phyloP scores from a whole-genome alignment of 2,113 vertebrate genomes.

The Tragelaphus strepsiceros region DNA sequence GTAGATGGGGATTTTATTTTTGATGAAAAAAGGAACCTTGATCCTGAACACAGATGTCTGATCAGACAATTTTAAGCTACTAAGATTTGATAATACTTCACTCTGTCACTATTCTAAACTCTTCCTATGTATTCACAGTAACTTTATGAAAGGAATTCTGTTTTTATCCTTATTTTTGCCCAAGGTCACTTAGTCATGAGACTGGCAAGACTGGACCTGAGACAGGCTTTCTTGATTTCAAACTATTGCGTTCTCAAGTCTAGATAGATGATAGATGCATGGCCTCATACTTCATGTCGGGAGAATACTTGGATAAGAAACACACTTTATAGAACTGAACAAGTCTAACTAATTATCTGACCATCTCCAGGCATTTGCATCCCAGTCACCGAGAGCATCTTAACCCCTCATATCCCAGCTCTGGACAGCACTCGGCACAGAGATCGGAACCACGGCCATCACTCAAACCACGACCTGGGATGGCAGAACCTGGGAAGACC shows the following conservation, averaged over 20 bases:
- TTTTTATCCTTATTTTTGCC: neutral
- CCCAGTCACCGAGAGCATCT: conserved; percentile 89
- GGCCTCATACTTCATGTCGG: neutral
- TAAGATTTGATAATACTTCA: neutral
- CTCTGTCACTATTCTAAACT: neutral
- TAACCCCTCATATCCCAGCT: conserved; percentile 90
- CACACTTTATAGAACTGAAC: neutral
- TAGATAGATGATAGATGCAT: neutral
- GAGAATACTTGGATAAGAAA: neutral
- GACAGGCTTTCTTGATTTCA: too few relatives aligned
- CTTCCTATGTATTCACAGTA: neutral
- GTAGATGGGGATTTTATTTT: neutral
- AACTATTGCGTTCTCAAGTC: neutral
- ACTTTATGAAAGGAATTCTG: neutral
- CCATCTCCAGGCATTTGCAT: conserved; percentile 88
- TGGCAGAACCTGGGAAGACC: conserved; percentile 91
- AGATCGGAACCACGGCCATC: conserved; percentile 79
- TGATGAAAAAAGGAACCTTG: neutral
- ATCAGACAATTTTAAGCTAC: neutral
- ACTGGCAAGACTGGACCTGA: neutral
- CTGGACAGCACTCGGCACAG: conserved; percentile 87
- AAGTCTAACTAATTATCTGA: neutral
- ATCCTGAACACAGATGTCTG: neutral
- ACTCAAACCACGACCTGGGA: conserved; percentile 88
- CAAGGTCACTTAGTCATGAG: neutral